Percentiles rank a stretch among this genome's conserved stretches.
Conservation (phyloP, 2,797 vertebrate species). For the Mormyrops attenuatus region DNA sequence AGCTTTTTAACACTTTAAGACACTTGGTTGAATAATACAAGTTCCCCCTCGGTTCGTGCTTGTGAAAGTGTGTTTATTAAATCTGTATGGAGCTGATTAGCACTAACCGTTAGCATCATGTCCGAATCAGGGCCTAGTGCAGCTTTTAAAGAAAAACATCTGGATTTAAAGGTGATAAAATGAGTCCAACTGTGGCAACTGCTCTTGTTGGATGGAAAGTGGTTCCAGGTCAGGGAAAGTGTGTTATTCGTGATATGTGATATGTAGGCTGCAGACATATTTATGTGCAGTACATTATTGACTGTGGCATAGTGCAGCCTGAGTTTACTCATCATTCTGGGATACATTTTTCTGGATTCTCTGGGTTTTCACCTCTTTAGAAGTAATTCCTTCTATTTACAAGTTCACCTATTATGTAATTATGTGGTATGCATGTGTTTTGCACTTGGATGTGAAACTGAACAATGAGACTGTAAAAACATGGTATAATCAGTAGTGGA, state of each 20-base stretch:
- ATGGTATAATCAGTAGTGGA: not conserved
- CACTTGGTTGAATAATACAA: conserved; percentile 58
- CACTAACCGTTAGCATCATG: conserved; percentile 15
- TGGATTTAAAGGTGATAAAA: conserved; percentile 42
- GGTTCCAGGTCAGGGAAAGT: not conserved
- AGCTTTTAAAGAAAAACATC: conserved; percentile 37
- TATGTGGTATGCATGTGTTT: not conserved
- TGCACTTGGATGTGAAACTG: not conserved
- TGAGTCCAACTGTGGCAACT: not conserved
- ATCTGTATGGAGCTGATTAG: conserved; percentile 51
- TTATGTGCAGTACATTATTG: not conserved
- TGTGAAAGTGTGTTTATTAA: conserved; percentile 54
- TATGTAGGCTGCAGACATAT: not conserved
- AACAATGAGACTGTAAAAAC: not conserved
- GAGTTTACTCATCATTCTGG: not conserved
- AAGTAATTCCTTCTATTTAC: not conserved
- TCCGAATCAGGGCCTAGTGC: conserved; percentile 21
- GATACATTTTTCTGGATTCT: not conserved
- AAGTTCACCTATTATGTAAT: not conserved
- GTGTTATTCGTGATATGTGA: not conserved
- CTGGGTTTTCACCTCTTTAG: not conserved
- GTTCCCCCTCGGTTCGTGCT: conserved; percentile 43
- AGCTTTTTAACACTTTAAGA: conserved; percentile 52
- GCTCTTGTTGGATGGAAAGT: not conserved
- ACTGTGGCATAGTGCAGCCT: not conserved